Evolutionary conservation across 2,113 vertebrate species (phyloP), one percentile per base, ranked within the genome.

Genomic region (Podarcis muralis): DNA sequence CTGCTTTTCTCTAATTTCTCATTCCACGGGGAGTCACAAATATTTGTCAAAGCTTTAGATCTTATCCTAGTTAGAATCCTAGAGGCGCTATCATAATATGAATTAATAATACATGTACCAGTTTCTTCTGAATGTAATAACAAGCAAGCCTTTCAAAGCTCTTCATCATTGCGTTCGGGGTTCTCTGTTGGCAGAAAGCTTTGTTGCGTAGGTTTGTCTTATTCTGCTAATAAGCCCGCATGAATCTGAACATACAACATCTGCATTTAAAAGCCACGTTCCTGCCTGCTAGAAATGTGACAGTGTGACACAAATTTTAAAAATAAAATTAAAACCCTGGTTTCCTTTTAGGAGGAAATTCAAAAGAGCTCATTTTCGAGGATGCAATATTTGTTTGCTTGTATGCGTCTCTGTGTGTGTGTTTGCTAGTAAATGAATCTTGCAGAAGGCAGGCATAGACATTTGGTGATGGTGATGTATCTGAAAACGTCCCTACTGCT

Each of bases 101-200:
- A 83, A 88, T 88, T 88, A 88, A 84, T 78, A 78, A 88, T 88
- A 69, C 48, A 88, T 84, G 81, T 37, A 57, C 66, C 48, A 71
- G 37, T 81, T 89, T 85, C 87, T 75, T 78, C 87, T 89, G 69
- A 80, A 71, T 87, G 87, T 88, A 92, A 89, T 20, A 84, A 80
- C 32, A 88, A 74, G 66, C 87, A 80, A 94, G 83, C 75, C 77
- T 80, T 90, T 84, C 74, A 81, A 82, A 87, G 86, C 87, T 84
- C 84, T 83, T 85, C 11, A 53, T 74, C 77, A n/a, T 32, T 71
- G 22, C 40, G 37, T 90, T 83, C 82, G 90, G 75, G 72, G 81
- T 79, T 84, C 89, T 82, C 72, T 88, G 84, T 88, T 84, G 78
- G 80, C 88, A 84, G 65, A 59, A 92, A 89, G 32, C 53, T 86